phyloP scores from a whole-genome alignment of 2,797 vertebrate genomes.

The Naso thynnoides region DNA sequence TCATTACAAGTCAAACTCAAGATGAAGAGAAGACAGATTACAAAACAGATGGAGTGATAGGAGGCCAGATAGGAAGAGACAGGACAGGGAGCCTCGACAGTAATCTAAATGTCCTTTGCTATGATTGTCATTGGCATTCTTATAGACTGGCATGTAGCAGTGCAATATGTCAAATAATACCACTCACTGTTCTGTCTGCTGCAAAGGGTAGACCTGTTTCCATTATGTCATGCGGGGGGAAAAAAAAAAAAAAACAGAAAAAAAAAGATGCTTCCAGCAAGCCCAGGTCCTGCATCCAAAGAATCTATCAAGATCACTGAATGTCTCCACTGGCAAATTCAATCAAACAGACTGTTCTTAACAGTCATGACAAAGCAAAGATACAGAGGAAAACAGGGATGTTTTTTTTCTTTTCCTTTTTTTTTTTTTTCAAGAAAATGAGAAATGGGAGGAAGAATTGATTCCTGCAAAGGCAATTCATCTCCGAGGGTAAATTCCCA shows the following conservation, averaged over 20 bases:
- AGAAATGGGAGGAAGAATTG: constrained; percentile 67
- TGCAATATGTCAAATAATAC: constrained; percentile 75
- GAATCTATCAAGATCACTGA: constrained; percentile 81
- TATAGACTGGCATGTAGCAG: constrained; percentile 77
- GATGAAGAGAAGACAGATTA: constrained; percentile 81
- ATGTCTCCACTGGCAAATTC: constrained; percentile 80
- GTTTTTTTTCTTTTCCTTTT: constrained; percentile 46
- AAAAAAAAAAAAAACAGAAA: constrained; percentile 51
- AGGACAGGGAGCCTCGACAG: constrained; percentile 73
- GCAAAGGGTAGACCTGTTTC: constrained; percentile 78
- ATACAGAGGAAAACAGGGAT: constrained; percentile 60
- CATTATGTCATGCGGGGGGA: constrained; percentile 71
- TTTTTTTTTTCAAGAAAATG: constrained; percentile 51
- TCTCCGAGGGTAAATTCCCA: constrained; percentile 69
- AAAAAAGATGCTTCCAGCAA: constrained; percentile 71
- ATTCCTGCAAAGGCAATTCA: constrained; percentile 78
- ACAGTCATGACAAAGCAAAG: constrained; percentile 77
- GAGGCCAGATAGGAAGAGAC: constrained; percentile 73
- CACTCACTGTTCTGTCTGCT: constrained; percentile 67
- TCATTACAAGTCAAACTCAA: constrained; percentile 77
- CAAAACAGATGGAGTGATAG: constrained; percentile 76
- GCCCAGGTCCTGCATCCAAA: constrained; percentile 72
- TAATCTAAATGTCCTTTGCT: constrained; percentile 83
- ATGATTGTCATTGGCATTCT: constrained; percentile 83
- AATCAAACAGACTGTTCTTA: constrained; percentile 76